Evolutionary conservation across 2,888 invertebrate species (phyloP).

Genomic region (Frankliniella fusca): DNA sequence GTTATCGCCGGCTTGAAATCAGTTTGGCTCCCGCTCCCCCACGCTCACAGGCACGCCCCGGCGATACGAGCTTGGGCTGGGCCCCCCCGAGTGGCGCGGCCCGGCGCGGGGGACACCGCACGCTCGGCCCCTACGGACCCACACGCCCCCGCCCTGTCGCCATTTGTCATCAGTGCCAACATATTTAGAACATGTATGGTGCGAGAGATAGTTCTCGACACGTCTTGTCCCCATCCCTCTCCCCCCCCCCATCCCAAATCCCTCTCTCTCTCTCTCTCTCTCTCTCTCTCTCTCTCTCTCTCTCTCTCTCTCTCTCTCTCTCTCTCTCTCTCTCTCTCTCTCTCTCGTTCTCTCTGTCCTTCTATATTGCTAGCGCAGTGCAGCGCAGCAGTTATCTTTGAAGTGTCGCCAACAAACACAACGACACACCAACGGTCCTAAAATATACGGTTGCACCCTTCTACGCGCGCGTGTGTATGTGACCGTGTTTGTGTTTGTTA

Average conservation of each 20-base stretch:
- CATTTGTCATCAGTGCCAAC: conserved; percentile 26
- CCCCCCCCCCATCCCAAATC: neutral
- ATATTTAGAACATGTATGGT: conserved; percentile 20
- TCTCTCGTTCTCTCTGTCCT: neutral
- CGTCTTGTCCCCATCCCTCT: neutral
- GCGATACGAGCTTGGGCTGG: neutral
- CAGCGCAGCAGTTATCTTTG: conserved; percentile 17
- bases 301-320: neutral
- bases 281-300: neutral
- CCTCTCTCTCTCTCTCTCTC: neutral
- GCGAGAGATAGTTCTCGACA: conserved; percentile 1
- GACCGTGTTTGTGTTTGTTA: neutral
- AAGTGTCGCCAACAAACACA: conserved; percentile 26
- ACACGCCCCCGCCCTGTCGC: neutral
- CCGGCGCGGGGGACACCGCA: neutral
- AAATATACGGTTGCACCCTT: neutral
- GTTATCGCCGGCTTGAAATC: neutral
- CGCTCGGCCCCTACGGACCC: neutral
- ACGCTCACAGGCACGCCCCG: neutral
- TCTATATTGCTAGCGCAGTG: neutral
- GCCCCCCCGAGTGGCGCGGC: neutral
- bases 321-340: neutral
- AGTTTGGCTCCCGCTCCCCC: neutral
- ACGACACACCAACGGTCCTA: neutral
- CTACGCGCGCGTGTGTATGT: neutral